Conservation (phyloP, 2,888 invertebrate species). For the Elysia crispata region DNA sequence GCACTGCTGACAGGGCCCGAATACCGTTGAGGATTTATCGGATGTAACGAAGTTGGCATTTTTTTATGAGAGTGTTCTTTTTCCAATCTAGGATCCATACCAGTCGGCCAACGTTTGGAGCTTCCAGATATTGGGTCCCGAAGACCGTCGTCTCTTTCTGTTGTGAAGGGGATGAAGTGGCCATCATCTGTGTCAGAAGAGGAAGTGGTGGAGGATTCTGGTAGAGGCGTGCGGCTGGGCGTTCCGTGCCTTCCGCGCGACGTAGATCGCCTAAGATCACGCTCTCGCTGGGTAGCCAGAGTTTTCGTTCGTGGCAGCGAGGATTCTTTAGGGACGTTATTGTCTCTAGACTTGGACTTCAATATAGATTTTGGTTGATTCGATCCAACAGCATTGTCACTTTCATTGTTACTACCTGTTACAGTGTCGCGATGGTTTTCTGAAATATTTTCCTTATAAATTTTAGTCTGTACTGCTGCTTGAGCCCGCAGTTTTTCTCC, state of each 20-base stretch:
- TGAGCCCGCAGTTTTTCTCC: neutral
- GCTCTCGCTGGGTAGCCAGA: neutral
- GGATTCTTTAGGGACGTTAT: neutral
- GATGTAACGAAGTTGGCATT: no score
- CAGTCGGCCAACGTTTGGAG: no score
- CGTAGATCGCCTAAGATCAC: conserved; percentile 24
- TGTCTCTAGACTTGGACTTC: conserved; percentile 4
- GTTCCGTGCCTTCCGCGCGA: neutral
- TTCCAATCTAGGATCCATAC: no score
- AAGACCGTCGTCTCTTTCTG: conserved; percentile 12
- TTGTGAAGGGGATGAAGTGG: conserved; percentile 33
- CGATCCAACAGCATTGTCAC: neutral
- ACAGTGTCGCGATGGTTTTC: neutral
- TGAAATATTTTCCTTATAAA: neutral
- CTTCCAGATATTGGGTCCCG: neutral
- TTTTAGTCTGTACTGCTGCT: neutral
- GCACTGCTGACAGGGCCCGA: neutral
- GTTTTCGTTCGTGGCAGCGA: conserved; percentile 3
- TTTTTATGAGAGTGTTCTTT: no score
- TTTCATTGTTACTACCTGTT: neutral
- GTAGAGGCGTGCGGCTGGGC: neutral
- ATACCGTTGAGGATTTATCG: no score
- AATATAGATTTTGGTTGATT: conserved; percentile 22
- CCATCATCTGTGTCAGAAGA: conserved; percentile 1
- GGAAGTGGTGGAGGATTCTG: neutral